phyloP scores from a whole-genome alignment of 1,140 invertebrate species.

The Pogonognathellus flavescens region DNA sequence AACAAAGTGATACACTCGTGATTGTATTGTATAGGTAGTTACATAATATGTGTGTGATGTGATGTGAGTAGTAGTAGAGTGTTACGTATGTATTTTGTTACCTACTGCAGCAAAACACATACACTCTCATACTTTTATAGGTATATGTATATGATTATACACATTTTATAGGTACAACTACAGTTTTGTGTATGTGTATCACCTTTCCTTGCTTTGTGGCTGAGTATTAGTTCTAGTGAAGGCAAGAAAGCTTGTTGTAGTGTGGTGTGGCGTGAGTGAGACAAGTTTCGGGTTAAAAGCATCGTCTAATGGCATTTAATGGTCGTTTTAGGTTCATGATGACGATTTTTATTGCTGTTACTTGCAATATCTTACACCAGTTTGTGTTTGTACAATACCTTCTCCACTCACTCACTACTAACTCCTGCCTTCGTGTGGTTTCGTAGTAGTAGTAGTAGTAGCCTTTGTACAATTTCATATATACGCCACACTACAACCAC shows the following conservation, averaged over 20 bases:
- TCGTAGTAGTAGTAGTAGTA: neutral
- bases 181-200: neutral
- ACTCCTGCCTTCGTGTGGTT: neutral
- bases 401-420: slow-evolving; percentile 17
- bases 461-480: neutral
- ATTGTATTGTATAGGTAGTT: slow-evolving; percentile 3
- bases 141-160: neutral
- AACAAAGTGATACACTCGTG: slow-evolving; percentile 2
- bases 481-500: neutral
- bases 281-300: slow-evolving; percentile 61
- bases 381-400: slow-evolving; percentile 50
- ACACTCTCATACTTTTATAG: neutral
- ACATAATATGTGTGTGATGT: neutral
- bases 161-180: neutral
- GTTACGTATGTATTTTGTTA: neutral
- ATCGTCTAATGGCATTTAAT: slow-evolving; percentile 63
- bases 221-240: slow-evolving; percentile 6
- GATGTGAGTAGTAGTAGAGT: neutral
- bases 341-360: slow-evolving; percentile 63
- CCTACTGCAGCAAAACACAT: neutral
- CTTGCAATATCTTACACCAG: slow-evolving; percentile 53
- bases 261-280: slow-evolving; percentile 56
- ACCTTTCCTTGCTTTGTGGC: slow-evolving; percentile 18
- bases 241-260: slow-evolving; percentile 26
- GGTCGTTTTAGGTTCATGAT: slow-evolving; percentile 63